phyloP scores from a whole-genome alignment of 2,888 invertebrate species.

The Cordilura impudica region DNA sequence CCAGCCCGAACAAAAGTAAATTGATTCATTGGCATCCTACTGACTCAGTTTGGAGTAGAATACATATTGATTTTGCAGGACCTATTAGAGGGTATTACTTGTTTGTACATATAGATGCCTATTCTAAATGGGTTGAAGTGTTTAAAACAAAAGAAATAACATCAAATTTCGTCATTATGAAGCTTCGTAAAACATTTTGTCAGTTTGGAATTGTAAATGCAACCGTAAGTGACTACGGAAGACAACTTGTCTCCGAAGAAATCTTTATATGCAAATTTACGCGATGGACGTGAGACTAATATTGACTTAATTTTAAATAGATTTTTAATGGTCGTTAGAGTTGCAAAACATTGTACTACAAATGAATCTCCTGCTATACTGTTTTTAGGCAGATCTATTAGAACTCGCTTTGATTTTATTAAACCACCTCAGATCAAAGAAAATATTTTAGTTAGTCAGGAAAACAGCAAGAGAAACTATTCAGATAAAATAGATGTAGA shows the following conservation, averaged over 20 bases:
- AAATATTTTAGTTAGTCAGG: not conserved
- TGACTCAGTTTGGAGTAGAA: slow-evolving; percentile 43
- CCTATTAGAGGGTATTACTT: slow-evolving; percentile 55
- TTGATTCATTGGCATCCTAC: slow-evolving; percentile 56
- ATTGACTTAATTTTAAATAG: not conserved
- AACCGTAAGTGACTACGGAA: not conserved
- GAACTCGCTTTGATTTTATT: not conserved
- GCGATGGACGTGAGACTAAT: too few relatives aligned
- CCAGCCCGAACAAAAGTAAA: slow-evolving; percentile 4
- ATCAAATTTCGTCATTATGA: not conserved
- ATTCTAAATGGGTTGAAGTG: slow-evolving; percentile 62
- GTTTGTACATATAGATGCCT: slow-evolving; percentile 53
- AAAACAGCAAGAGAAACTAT: not conserved
- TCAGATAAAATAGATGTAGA: not conserved
- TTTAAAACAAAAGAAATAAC: slow-evolving; percentile 45
- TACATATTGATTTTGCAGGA: slow-evolving; percentile 59
- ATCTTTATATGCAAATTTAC: too few relatives aligned
- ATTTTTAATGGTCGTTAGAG: slow-evolving; percentile 4
- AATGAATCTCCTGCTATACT: too few relatives aligned
- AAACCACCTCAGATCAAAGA: slow-evolving; percentile 5
- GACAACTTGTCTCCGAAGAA: not conserved
- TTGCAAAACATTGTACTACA: too few relatives aligned
- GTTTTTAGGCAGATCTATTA: not conserved
- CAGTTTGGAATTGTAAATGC: slow-evolving; percentile 15
- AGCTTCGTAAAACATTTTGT: slow-evolving; percentile 51